A percentile compares a stretch with the other conserved stretches of the same genome.
Evolutionary conservation across 2,888 invertebrate genomes (phyloP).

Genomic region (Hermodice carunculata): DNA sequence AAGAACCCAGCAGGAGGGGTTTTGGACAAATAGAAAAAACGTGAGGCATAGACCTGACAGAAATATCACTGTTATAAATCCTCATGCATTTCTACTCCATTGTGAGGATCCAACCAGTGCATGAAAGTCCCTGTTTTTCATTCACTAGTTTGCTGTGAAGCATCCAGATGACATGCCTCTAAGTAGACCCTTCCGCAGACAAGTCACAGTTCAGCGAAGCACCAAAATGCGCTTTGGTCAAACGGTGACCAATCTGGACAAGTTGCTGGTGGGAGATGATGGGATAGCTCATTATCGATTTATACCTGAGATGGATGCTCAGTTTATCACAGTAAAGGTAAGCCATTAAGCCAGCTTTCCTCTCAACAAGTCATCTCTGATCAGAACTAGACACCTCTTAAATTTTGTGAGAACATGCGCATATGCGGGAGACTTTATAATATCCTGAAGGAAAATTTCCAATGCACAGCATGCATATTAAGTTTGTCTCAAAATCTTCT

Average conservation of each 20-base stretch:
- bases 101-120: too few relatives aligned
- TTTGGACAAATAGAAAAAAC: too few relatives aligned
- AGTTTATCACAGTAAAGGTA: conserved; percentile 51
- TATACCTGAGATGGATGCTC: conserved; percentile 37
- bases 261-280: conserved; percentile 48
- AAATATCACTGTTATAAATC: too few relatives aligned
- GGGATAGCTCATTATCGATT: conserved; percentile 55
- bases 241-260: conserved; percentile 31
- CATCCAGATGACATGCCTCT: conserved; percentile 87
- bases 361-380: too few relatives aligned
- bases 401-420: too few relatives aligned
- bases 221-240: conserved; percentile 3
- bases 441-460: background rate
- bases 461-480: background rate
- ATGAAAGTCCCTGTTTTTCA: too few relatives aligned
- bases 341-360: conserved; percentile 11
- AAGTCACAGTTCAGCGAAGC: conserved; percentile 42
- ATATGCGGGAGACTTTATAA: too few relatives aligned
- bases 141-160: conserved; percentile 83
- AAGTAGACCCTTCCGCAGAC: conserved; percentile 36
- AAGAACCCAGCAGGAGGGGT: too few relatives aligned
- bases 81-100: too few relatives aligned
- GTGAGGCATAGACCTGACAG: too few relatives aligned
- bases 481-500: background rate
- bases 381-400: too few relatives aligned